phyloP scores from a whole-genome alignment of 2,888 invertebrate species.

The Ferrisia virgata region DNA sequence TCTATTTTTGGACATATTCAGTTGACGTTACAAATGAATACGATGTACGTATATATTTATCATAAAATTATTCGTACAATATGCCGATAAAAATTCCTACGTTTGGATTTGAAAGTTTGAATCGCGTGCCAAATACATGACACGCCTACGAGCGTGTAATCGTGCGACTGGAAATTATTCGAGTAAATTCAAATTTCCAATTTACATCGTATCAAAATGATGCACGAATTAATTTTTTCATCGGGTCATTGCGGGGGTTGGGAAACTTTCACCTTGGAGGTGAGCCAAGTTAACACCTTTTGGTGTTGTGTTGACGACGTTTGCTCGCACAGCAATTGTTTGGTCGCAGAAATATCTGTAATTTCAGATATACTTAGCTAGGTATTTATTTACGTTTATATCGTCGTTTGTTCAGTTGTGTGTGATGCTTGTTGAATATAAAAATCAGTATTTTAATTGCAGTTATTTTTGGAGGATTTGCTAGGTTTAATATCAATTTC shows the following conservation, averaged over 20 bases:
- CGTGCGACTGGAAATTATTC: neutral
- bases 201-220: neutral
- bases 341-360: too few species aligned
- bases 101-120: neutral
- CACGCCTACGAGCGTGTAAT: constrained; percentile 26
- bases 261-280: neutral
- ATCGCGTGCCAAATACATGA: neutral
- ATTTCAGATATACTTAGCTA: neutral
- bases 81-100: neutral
- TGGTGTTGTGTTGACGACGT: neutral
- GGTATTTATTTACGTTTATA: too few species aligned
- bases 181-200: neutral
- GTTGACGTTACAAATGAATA: neutral
- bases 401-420: too few species aligned
- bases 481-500: too few species aligned
- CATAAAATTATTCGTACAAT: neutral
- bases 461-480: too few species aligned
- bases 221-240: neutral
- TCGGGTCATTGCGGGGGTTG: neutral
- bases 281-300: neutral
- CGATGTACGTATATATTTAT: neutral
- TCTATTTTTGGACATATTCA: neutral
- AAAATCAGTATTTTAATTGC: too few species aligned
- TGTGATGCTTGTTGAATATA: too few species aligned
- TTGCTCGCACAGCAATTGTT: too few species aligned